These are phyloP conservation scores for Stenopsyche tienmushanensis DNA, from an alignment of 1,140 invertebrate species.

Conservation along the genomic window DNA sequence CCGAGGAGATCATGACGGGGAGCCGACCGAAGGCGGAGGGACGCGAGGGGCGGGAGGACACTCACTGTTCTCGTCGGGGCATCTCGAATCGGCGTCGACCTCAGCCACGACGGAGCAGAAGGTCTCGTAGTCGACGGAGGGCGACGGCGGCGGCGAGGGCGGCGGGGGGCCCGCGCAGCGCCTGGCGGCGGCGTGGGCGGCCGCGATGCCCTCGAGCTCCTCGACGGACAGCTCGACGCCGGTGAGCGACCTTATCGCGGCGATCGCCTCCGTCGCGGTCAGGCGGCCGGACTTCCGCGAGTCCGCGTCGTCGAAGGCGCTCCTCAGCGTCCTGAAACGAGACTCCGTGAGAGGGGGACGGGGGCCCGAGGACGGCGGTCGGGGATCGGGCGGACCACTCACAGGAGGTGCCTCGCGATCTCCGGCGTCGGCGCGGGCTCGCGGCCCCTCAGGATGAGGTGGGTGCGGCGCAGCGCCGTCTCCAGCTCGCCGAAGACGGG, in stretches of 20 bases:
- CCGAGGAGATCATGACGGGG: too few species aligned
- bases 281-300: conserved; percentile 37
- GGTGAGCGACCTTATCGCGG: conserved; percentile 27
- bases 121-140: conserved; percentile 56
- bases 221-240: conserved; percentile 17
- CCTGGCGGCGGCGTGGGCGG: too few species aligned
- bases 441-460: conserved; percentile 56
- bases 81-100: conserved; percentile 49
- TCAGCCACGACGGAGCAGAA: conserved; percentile 61
- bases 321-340: conserved; percentile 44
- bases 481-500: conserved; percentile 64
- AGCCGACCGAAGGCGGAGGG: too few species aligned
- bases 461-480: conserved; percentile 62
- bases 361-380: too few species aligned
- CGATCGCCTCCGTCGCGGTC: conserved; percentile 39
- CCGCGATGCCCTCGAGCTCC: conserved; percentile 18
- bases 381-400: too few species aligned
- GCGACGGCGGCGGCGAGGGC: too few species aligned
- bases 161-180: too few species aligned
- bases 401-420: conserved; percentile 37
- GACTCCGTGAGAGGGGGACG: too few species aligned
- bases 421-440: conserved; percentile 43
- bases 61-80: conserved; percentile 35
- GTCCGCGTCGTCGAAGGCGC: conserved; percentile 51
- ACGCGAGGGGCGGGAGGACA: too few species aligned